Base-by-base conservation (phyloP, 2,797 vertebrate species). In the Eospalax fontanierii region DNA sequence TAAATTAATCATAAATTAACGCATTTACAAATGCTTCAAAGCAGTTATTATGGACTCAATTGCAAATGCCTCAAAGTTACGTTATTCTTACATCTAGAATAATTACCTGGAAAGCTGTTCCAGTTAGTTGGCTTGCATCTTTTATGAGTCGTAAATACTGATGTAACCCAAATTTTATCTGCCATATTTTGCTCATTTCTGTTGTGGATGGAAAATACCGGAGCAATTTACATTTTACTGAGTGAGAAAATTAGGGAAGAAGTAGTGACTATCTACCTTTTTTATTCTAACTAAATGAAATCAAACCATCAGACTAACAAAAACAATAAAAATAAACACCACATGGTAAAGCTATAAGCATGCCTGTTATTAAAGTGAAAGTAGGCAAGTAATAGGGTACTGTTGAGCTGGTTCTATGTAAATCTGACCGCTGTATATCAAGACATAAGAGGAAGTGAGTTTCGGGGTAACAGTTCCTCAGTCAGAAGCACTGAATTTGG, bases 161-260 rank as follows among this genome's bases (percentile, higher is more conserved):
- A 46, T 28, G n/a, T 24, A 65, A 82, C 70, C 65, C 89, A 40
- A 66, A 95, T 95, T 94, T 94, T 35, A 82, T 74, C 33, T 65
- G 50, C 68, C 18, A 33, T 30, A 50, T 95, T 88, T 88, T 63
- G 5, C 28, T 95, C 71, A 87, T 91, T 96, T 79, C 87, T 90
- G 11, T 93, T 40, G 2, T 21, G 28, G 40, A 75, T 84, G 54
- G 24, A 91, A 87, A 93, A 54, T 35, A 81, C 40, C 74, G 0
- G 38, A 87, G 6, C 38, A 57, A 88, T 97, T 66, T 84, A 74
- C 70, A 76, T 92, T 93, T 76, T 88, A 68, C 63, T 40, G 82
- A 19, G 6, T 59, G 86, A 76, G 78, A 94, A 90, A 87, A 94
- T 24, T 61, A 61, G 68, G 35, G 50, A 38, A 57, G 59, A 57